Base-by-base conservation (phyloP, 2,888 invertebrate species). In the Andrena praecox region DNA sequence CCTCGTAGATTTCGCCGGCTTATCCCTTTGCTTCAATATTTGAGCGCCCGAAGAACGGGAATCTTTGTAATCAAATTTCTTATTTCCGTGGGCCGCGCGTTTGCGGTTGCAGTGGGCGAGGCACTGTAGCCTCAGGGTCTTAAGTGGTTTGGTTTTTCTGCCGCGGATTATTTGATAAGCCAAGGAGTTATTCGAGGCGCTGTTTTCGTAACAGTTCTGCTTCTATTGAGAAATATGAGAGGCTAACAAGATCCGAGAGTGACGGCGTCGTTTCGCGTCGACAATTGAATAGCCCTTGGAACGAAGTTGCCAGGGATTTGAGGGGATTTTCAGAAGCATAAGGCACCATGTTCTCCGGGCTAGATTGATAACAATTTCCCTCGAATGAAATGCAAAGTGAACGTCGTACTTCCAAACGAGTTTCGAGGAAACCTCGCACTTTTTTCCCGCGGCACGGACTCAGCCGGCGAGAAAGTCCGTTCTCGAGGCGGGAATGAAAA, bases 351-450 rank as follows among this genome's bases (percentile, higher is more conserved):
- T 54, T 69, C 80, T 69, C 59, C 16, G 0, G 42, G 5, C 42
- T 60, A 60, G 80, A 86, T 83, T 87, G 87, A 87, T 87, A 87
- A 87, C 77, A 77, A 83, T 86, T 76, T 84, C 81, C 48, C 56
- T 10, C 27, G 75, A 72, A 76, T 70, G 73, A 86, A 84, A 86
- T 88, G 86, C 86, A 81, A 85, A 85, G 68, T 64, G 83, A 76
- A 63, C 60, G 62, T 64, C 64, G 80, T 71, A 77, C 78, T 87
- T 77, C 16, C 56, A 71, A 82, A 84, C 68, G 66, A 86, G 86
- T 87, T 86, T 68, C 48, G 54, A 70, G 78, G 63, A 20, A 77
- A 73, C 73, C 54, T 48, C 5, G 54, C 35, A 62, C 62, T 75
- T 52, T 71, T 73, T 87, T 60, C 42, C 48, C 12, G 42, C 29